Percentiles rank a stretch among this genome's conserved stretches.
Conservation (phyloP, 2,888 invertebrate genomes). For the Drosophila buzzatii region DNA sequence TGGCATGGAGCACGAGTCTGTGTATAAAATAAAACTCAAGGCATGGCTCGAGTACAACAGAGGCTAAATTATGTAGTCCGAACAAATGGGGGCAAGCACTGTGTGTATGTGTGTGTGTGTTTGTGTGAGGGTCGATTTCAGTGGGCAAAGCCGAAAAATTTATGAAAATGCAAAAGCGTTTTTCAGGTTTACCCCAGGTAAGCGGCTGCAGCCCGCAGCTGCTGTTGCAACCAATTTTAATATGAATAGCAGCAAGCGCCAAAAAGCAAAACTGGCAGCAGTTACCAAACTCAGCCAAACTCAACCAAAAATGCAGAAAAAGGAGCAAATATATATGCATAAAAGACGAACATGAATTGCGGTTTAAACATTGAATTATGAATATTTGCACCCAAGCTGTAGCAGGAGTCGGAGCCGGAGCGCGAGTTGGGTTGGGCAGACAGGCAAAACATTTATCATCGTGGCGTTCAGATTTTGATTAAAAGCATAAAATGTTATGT, state of each 20-base stretch:
- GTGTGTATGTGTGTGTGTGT: background rate
- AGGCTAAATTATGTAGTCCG: slow-evolving; percentile 58
- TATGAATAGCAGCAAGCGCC: slow-evolving; percentile 68
- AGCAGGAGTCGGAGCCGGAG: background rate
- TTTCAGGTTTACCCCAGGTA: slow-evolving; percentile 80
- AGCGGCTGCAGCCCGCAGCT: slow-evolving; percentile 60
- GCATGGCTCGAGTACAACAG: slow-evolving; percentile 36
- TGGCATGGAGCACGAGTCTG: slow-evolving; percentile 11
- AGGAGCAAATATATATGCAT: slow-evolving; percentile 14
- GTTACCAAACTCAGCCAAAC: slow-evolving; percentile 27
- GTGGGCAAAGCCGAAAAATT: slow-evolving; percentile 59
- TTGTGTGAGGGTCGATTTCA: slow-evolving; percentile 24
- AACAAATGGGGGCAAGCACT: slow-evolving; percentile 10
- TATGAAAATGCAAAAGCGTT: slow-evolving; percentile 81
- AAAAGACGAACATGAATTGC: slow-evolving; percentile 69
- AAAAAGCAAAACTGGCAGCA: slow-evolving; percentile 65
- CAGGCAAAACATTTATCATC: slow-evolving; percentile 70
- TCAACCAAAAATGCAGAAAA: slow-evolving; percentile 22
- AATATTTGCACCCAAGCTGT: slow-evolving; percentile 51
- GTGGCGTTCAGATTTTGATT: slow-evolving; percentile 65
- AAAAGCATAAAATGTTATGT: slow-evolving; percentile 70
- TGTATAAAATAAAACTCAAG: slow-evolving; percentile 50
- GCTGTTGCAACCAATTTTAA: slow-evolving; percentile 61
- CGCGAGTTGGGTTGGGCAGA: background rate
- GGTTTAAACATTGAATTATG: slow-evolving; percentile 78